phyloP scores from a whole-genome alignment of 2,888 invertebrate genomes.

The Dolichopus griseipennis region DNA sequence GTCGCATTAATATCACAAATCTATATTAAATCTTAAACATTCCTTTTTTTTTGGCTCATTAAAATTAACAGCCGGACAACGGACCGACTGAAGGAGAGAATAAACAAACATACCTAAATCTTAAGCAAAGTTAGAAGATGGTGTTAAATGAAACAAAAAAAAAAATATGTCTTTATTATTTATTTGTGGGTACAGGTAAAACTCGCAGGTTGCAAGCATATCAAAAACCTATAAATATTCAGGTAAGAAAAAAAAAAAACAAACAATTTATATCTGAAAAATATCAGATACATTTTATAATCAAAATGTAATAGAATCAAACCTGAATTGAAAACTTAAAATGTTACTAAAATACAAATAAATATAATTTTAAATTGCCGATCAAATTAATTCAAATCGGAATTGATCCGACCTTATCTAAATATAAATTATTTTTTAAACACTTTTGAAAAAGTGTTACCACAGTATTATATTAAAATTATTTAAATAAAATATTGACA shows the following conservation, averaged over 20 bases:
- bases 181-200: neutral
- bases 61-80: neutral
- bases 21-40: neutral
- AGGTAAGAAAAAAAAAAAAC: neutral
- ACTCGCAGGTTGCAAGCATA: conserved; percentile 1
- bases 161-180: neutral
- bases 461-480: no score
- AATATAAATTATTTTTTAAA: no score
- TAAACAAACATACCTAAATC: no score
- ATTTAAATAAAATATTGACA: no score
- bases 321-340: neutral
- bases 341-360: no score
- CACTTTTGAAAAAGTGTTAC: no score
- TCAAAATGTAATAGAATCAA: neutral
- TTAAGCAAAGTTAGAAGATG: neutral
- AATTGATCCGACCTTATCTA: no score
- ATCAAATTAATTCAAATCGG: no score
- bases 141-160: neutral
- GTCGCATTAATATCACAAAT: neutral
- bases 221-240: neutral
- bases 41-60: no score
- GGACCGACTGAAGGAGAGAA: no score
- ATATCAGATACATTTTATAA: neutral
- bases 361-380: no score
- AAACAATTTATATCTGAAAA: neutral